Conservation (phyloP, 2,113 vertebrate species). For the Chamaetylas fuelleborni region DNA sequence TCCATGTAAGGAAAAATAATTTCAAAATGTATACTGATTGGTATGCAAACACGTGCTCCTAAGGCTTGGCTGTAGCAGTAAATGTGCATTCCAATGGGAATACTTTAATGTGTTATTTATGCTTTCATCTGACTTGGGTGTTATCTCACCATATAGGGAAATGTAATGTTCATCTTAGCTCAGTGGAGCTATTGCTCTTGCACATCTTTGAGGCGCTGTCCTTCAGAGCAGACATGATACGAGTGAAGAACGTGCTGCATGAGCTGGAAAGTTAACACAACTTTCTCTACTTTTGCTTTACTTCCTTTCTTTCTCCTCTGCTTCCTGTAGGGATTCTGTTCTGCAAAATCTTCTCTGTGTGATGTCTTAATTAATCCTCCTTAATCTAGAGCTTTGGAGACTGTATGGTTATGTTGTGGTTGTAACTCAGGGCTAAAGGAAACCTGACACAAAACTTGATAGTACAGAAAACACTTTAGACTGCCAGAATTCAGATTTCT, state of each 20-base stretch:
- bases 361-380: neutral
- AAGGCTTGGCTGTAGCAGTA: neutral
- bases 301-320: neutral
- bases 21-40: neutral
- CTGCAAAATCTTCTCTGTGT: neutral
- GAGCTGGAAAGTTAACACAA: neutral
- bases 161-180: neutral
- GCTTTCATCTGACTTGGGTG: neutral
- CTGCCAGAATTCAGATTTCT: neutral
- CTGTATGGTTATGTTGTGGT: fast-evolving
- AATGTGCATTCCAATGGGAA: neutral
- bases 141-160: neutral
- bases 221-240: neutral
- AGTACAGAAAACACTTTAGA: neutral
- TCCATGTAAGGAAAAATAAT: neutral
- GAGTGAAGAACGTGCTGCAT: neutral
- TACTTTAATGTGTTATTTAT: neutral
- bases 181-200: neutral
- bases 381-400: neutral
- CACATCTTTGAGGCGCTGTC: neutral
- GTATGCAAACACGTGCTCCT: neutral
- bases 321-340: neutral
- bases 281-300: neutral
- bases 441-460: neutral
- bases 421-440: neutral